Evolutionary conservation across 2,888 invertebrate genomes (phyloP).

Genomic region (Eupeodes latifasciatus): DNA sequence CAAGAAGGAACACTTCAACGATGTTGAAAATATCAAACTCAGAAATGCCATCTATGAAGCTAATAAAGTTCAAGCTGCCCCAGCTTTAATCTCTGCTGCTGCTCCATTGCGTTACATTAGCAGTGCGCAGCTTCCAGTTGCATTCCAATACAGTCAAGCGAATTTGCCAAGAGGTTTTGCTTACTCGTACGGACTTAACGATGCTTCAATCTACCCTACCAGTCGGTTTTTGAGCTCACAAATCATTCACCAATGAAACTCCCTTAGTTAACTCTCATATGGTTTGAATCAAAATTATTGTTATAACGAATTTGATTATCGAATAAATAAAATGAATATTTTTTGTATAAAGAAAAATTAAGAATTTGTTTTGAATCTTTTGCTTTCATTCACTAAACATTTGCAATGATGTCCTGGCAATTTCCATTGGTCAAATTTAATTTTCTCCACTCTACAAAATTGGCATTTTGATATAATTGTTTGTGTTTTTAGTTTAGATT

Average conservation of each 20-base stretch:
- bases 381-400: background rate
- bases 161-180: slow-evolving; percentile 63
- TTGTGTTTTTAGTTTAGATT: no score
- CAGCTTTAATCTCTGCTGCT: slow-evolving; percentile 8
- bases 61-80: slow-evolving; percentile 16
- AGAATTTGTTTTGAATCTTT: background rate
- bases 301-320: slow-evolving; percentile 64
- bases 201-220: slow-evolving; percentile 45
- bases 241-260: slow-evolving; percentile 62
- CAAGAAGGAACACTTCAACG: slow-evolving; percentile 81
- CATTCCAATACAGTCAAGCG: slow-evolving; percentile 47
- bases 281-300: slow-evolving; percentile 73
- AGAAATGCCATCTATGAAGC: slow-evolving; percentile 75
- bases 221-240: slow-evolving; percentile 61
- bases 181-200: slow-evolving; percentile 64
- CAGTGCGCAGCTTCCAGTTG: slow-evolving; percentile 29
- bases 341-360: slow-evolving; percentile 52
- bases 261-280: slow-evolving; percentile 51
- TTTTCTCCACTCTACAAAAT: no score
- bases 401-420: no score
- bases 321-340: slow-evolving; percentile 44
- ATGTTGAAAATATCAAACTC: slow-evolving; percentile 78
- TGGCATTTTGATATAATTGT: no score
- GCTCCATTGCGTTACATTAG: slow-evolving; percentile 56
- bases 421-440: no score